Conservation (phyloP, 1,140 invertebrate genomes). For the Araneus ventricosus region DNA sequence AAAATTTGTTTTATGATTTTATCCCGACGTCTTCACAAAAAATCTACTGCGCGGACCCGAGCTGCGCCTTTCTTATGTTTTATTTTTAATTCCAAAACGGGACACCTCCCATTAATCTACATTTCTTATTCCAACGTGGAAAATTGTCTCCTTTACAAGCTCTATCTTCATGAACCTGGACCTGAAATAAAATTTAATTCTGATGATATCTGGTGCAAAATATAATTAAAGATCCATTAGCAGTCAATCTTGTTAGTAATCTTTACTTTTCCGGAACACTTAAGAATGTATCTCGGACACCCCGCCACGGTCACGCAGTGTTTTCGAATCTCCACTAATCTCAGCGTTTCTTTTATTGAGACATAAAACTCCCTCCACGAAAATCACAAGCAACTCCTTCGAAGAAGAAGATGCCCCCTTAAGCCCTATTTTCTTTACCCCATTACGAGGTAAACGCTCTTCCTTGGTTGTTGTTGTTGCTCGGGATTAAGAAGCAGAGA, state of each 20-base stretch:
- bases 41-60: too few relatives aligned
- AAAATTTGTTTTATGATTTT: too few relatives aligned
- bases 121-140: too few relatives aligned
- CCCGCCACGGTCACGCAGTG: not conserved
- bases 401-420: not conserved
- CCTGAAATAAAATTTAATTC: too few relatives aligned
- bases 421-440: not conserved
- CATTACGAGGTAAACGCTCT: slow-evolving; percentile 29
- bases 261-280: not conserved
- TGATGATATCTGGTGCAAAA: too few relatives aligned
- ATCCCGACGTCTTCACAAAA: too few relatives aligned
- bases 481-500: not conserved
- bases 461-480: slow-evolving; percentile 12
- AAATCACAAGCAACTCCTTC: not conserved
- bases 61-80: too few relatives aligned
- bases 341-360: not conserved
- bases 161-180: too few relatives aligned
- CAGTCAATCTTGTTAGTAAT: not conserved
- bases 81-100: too few relatives aligned
- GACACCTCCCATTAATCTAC: too few relatives aligned
- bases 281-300: not conserved
- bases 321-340: not conserved
- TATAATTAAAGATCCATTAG: not conserved
- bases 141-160: too few relatives aligned
- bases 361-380: not conserved